Conservation (phyloP, 2,888 invertebrate species). For the Salpingus planirostris region DNA sequence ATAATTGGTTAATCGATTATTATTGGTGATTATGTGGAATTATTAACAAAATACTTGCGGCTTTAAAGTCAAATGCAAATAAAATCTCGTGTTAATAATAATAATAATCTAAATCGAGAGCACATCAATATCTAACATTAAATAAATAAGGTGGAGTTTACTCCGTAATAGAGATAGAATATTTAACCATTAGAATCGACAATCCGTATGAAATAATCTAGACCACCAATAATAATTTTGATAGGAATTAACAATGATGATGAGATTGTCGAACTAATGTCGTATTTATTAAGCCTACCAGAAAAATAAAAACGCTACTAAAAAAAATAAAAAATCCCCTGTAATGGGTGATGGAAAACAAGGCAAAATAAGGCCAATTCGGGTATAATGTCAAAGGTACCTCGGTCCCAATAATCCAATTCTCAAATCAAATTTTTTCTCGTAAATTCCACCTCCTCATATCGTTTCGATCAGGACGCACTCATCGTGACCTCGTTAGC, state of each 20-base stretch:
- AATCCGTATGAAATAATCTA: no score
- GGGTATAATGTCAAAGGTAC: conserved; percentile 14
- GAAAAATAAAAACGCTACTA: conserved; percentile 11
- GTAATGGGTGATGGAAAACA: conserved; percentile 11
- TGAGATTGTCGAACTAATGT: conserved; percentile 18
- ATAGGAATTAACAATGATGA: no score
- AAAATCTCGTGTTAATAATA: conserved; percentile 23
- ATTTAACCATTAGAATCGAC: conserved; percentile 17
- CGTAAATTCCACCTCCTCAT: conserved; percentile 19
- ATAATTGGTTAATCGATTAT: no score
- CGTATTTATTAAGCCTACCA: conserved; percentile 31
- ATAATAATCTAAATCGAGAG: no score
- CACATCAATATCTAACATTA: no score
- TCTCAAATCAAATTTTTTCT: conserved; percentile 15
- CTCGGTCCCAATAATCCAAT: no score
- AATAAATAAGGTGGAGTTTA: conserved; percentile 48
- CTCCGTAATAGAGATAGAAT: conserved; percentile 37
- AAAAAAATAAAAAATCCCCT: conserved; percentile 25
- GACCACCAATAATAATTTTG: no score
- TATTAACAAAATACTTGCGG: no score
- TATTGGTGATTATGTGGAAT: no score
- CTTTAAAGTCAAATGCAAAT: conserved; percentile 36
- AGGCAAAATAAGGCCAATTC: conserved; percentile 12
- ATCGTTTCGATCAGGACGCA: conserved; percentile 31
- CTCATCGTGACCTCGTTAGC: conserved; percentile 32